phyloP scores from a whole-genome alignment of 2,113 vertebrate species.

The Megatriorchis doriae region DNA sequence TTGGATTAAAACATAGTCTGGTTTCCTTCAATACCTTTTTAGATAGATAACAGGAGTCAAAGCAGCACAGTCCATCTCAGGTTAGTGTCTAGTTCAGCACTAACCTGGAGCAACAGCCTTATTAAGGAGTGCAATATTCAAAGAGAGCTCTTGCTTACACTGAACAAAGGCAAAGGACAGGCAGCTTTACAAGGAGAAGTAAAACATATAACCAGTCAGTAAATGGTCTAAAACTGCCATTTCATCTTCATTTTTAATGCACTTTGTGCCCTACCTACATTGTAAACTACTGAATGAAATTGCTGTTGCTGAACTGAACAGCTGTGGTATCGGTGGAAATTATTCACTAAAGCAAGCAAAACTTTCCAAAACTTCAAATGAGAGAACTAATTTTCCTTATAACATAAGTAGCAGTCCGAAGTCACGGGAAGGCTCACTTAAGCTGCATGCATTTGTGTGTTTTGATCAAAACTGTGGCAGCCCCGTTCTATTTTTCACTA shows the following conservation, averaged over 20 bases:
- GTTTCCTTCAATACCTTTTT: neutral
- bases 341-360: neutral
- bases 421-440: neutral
- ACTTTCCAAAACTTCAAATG: neutral
- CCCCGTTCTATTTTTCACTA: neutral
- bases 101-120: neutral
- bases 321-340: neutral
- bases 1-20: neutral
- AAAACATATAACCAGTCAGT: neutral
- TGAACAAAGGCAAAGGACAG: neutral
- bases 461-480: neutral
- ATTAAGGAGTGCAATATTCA: neutral
- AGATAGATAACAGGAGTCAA: neutral
- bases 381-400: neutral
- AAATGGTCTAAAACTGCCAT: neutral
- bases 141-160: neutral
- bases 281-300: neutral
- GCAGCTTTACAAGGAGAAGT: neutral
- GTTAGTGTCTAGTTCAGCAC: neutral
- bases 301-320: neutral
- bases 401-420: neutral
- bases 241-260: neutral
- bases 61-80: neutral
- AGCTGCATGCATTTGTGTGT: neutral
- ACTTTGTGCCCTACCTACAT: neutral